Evolutionary conservation across 2,113 vertebrate genomes (phyloP).

Genomic region (Cercopithecus mona): DNA sequence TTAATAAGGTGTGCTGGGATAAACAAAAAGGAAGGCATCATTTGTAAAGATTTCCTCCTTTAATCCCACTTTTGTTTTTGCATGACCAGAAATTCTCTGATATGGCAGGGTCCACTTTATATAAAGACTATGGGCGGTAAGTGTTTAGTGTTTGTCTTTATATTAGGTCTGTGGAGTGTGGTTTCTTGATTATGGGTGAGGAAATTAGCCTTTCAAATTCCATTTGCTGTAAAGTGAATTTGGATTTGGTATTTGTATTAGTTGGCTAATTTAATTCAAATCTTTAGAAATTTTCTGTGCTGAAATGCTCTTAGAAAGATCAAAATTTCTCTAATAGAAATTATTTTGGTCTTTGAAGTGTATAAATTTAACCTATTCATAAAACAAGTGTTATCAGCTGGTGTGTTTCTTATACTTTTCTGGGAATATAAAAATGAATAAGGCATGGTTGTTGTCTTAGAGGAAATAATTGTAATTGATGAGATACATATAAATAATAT

Average conservation of each 20-base stretch:
- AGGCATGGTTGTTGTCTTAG: background rate
- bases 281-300: background rate
- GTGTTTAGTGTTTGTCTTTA: background rate
- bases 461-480: constrained; percentile 33
- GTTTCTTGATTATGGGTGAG: background rate
- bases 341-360: constrained; percentile 27
- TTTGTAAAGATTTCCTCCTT: constrained; percentile 25
- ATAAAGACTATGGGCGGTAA: background rate
- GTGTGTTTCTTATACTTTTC: background rate
- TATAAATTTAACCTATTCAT: background rate
- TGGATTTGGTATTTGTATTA: constrained; percentile 9
- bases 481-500: background rate
- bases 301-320: background rate
- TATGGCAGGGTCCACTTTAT: background rate
- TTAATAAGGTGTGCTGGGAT: constrained; percentile 36
- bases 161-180: background rate
- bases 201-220: constrained; percentile 48
- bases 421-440: constrained; percentile 2
- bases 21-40: constrained; percentile 32
- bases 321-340: background rate
- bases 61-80: constrained; percentile 42
- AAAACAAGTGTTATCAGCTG: background rate
- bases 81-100: constrained; percentile 12
- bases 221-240: constrained; percentile 41
- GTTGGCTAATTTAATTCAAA: background rate